A percentile compares a stretch with the other conserved stretches of the same genome.
Conservation (phyloP, 2,888 invertebrate species). For the Aromia moschata region DNA sequence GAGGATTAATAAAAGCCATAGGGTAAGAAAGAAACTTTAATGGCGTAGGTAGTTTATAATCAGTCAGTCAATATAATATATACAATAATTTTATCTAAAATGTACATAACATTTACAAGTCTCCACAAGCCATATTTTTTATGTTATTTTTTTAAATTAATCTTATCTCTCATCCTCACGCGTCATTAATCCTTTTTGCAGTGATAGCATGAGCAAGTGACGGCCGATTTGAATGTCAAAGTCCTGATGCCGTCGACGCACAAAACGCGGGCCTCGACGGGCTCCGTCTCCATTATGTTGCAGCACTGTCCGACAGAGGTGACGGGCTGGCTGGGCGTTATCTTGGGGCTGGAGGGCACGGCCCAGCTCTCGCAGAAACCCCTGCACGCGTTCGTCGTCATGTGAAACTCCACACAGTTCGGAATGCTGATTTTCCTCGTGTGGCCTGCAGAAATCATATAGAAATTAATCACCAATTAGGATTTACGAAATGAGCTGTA, state of each 20-base stretch:
- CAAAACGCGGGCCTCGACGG: constrained; percentile 79
- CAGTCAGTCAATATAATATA: constrained; percentile 57
- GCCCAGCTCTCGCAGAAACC: constrained; percentile 91
- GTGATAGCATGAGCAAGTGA: constrained; percentile 84
- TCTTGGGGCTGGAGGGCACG: constrained; percentile 74
- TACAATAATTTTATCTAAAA: constrained; percentile 34
- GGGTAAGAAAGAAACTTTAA: constrained; percentile 41
- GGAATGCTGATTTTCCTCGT: constrained; percentile 84
- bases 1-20: constrained; percentile 9
- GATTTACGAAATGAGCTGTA: too few species aligned
- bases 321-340: constrained; percentile 63
- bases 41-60: constrained; percentile 38
- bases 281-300: constrained; percentile 88
- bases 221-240: constrained; percentile 84
- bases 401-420: constrained; percentile 84
- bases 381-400: constrained; percentile 87
- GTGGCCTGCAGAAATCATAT: constrained; percentile 72
- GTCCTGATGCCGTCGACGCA: constrained; percentile 83
- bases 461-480: too few species aligned
- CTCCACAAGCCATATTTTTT: constrained; percentile 22
- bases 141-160: too few species aligned
- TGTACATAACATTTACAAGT: constrained; percentile 41
- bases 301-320: constrained; percentile 86
- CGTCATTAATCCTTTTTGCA: constrained; percentile 77
- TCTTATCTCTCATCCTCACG: constrained; percentile 1